Conservation (phyloP, 2,888 invertebrate genomes). For the Noctua janthe region DNA sequence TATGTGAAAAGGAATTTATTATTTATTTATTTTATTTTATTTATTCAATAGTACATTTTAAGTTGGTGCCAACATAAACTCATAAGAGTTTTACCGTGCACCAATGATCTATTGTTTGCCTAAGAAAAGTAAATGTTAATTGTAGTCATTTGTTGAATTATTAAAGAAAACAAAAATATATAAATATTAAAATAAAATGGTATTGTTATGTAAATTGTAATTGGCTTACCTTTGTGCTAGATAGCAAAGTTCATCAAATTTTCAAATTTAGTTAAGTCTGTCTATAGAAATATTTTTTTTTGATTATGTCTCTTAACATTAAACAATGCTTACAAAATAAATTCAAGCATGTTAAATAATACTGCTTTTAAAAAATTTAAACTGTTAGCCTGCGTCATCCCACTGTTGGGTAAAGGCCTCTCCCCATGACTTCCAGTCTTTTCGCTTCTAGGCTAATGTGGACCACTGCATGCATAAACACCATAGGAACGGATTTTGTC, state of each 20-base stretch:
- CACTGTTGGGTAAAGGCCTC: no score
- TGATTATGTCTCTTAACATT: background rate
- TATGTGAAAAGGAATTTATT: background rate
- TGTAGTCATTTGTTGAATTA: background rate
- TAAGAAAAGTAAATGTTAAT: constrained; percentile 1
- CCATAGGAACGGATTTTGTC: no score
- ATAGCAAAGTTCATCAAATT: background rate
- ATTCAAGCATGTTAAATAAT: background rate
- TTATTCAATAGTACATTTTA: no score
- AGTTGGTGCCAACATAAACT: no score
- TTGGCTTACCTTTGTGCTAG: background rate
- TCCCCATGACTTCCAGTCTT: no score
- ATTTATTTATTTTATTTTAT: no score
- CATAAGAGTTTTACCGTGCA: no score
- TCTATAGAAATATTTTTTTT: background rate
- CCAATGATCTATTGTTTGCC: background rate
- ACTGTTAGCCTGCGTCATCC: no score
- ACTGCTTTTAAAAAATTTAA: background rate
- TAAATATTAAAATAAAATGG: background rate
- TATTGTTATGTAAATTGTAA: background rate
- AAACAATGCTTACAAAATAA: background rate
- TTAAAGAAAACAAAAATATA: background rate
- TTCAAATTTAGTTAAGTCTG: background rate
- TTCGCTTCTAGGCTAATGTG: no score
- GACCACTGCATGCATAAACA: no score